These are phyloP conservation scores for Mallotus villosus DNA, from an alignment of 2,797 vertebrate species.

Conservation along the genomic window DNA sequence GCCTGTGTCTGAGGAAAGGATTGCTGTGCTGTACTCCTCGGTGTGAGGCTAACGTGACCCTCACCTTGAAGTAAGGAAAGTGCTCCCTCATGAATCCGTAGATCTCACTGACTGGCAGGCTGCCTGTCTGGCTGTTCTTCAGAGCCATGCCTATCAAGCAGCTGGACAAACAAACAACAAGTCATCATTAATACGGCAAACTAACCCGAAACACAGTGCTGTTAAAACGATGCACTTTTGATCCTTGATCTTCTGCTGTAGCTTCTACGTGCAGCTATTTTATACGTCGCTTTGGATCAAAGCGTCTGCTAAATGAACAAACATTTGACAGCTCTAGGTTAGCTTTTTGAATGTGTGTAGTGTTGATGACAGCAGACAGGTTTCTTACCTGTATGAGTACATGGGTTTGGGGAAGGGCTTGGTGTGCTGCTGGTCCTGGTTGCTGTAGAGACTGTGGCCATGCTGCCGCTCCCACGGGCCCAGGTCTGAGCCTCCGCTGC, in stretches of 20 bases:
- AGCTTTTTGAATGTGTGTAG: neutral
- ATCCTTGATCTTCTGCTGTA: too few species aligned
- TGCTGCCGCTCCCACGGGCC: conserved; percentile 72
- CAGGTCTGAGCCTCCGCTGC: conserved; percentile 64
- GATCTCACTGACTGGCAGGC: conserved; percentile 86
- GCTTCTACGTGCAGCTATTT: too few species aligned
- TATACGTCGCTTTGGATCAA: too few species aligned
- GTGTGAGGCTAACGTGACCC: conserved; percentile 6
- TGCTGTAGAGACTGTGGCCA: conserved; percentile 42
- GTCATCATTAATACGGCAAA: neutral
- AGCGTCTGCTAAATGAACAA: too few species aligned
- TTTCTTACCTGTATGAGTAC: conserved; percentile 86
- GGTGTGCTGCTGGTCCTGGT: conserved; percentile 74
- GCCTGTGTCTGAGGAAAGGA: neutral
- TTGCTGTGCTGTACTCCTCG: neutral
- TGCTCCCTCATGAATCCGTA: conserved; percentile 92
- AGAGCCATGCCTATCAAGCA: conserved; percentile 87
- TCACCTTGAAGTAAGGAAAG: conserved; percentile 89
- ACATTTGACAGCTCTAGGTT: too few species aligned
- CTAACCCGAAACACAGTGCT: too few species aligned
- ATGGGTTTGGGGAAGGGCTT: conserved; percentile 87
- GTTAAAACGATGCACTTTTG: too few species aligned
- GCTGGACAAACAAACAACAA: conserved; percentile 30
- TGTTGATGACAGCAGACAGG: neutral
- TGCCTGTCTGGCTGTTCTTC: conserved; percentile 87